Evolutionary conservation across 2,113 vertebrate genomes (phyloP), one percentile per base, ranked within the genome.

Genomic region (Amazona guildingii): DNA sequence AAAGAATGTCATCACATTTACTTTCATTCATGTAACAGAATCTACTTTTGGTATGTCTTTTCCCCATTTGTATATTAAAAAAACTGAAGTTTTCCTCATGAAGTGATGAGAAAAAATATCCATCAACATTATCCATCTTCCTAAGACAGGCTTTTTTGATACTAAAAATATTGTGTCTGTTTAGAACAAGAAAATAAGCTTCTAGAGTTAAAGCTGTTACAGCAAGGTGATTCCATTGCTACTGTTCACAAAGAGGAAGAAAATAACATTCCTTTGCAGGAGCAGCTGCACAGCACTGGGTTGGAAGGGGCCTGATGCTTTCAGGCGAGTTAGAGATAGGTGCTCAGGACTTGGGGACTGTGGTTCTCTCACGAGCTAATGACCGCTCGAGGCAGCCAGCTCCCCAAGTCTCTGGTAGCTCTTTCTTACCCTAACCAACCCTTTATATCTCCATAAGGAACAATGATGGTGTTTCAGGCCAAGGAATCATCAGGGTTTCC

Each of bases 1-100:
- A 88, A 92, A 74, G 86, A 94, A 94, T 91, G 70, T 79, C 9
- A 91, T 54, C 44, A 37, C 41, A 70, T 77, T 93, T 77, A 62
- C 48, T 88, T 93, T 86, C n/a, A 49, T 51, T 92, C 43, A 72
- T 43, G 48, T 55, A 88, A n/a, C 25, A 73, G 28, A 86, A 59
- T 69, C 41, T 86, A n/a, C 10, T 89, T 88, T 83, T 73, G 54
- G 14, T 86, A 25, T 7, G 35, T 73, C 35, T 75, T 83, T 3
- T 4, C 21, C 33, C 13, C 9, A 17, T 79, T 79, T 44, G 27
- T 39, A 72, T 31, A 29, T 33, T 6, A 39, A 73, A 87, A 75
- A 74, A 43, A 3, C 48, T 69, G 19, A 49, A 39, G 28, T 73
- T 88, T 88, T 84, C 48, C 9, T 75, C 37, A 27, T 0, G 1